These are phyloP conservation scores for Nysson spinosus DNA, from an alignment of 2,888 invertebrate species.

Conservation along the genomic window DNA sequence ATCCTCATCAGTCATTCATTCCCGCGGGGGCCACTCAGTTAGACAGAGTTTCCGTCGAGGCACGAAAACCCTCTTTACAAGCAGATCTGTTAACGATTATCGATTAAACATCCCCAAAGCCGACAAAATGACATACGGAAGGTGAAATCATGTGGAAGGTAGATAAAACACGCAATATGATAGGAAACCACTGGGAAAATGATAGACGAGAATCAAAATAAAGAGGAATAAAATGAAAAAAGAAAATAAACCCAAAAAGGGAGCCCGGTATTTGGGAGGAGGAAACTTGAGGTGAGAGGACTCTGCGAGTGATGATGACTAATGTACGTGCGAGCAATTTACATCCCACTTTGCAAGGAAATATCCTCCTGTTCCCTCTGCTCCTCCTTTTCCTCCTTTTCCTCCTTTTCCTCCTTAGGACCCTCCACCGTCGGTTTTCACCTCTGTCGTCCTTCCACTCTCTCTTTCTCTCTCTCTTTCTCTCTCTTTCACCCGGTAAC, in stretches of 20 bases:
- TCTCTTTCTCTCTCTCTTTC: slow-evolving; percentile 8
- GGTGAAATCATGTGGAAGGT: too few species aligned
- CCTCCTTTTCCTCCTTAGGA: slow-evolving; percentile 38
- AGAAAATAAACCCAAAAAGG: neutral
- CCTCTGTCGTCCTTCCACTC: neutral
- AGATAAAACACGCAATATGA: too few species aligned
- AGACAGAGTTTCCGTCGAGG: slow-evolving; percentile 20
- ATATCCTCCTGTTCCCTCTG: slow-evolving; percentile 47
- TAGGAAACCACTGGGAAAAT: neutral
- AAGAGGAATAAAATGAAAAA: neutral
- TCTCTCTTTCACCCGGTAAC: neutral
- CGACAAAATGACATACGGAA: slow-evolving; percentile 12
- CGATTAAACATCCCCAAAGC: slow-evolving; percentile 42
- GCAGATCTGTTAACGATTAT: slow-evolving; percentile 48
- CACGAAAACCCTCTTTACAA: slow-evolving; percentile 13
- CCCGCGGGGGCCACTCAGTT: slow-evolving; percentile 52
- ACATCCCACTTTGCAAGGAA: slow-evolving; percentile 66
- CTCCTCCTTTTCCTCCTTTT: slow-evolving; percentile 49
- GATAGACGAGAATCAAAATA: neutral
- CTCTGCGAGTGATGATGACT: slow-evolving; percentile 71
- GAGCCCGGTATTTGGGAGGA: slow-evolving; percentile 32
- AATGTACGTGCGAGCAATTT: slow-evolving; percentile 71
- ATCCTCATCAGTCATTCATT: slow-evolving; percentile 64
- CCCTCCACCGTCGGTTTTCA: slow-evolving; percentile 31
- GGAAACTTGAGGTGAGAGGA: slow-evolving; percentile 54